Percentiles rank a stretch among this genome's conserved stretches.
phyloP scores from a whole-genome alignment of 2,113 vertebrate species.

The Oreochromis niloticus region DNA sequence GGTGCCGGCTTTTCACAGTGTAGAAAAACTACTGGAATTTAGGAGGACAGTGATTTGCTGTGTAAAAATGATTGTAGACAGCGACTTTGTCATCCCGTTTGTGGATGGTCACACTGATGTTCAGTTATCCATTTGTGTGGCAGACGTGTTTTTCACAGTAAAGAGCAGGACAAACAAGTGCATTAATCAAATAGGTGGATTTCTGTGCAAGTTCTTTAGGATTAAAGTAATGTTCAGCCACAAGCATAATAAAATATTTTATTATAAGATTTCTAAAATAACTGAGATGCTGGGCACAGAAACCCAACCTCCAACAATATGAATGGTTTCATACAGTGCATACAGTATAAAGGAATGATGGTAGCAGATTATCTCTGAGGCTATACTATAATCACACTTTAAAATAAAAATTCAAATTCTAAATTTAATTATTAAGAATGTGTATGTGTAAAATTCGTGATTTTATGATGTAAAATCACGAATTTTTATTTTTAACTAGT shows the following conservation, averaged over 20 bases:
- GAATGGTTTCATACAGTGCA: not conserved
- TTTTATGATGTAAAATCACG: not conserved
- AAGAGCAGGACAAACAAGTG: slow-evolving; percentile 17
- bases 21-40: slow-evolving; percentile 5
- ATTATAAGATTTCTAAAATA: not conserved
- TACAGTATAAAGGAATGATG: not conserved
- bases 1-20: not conserved
- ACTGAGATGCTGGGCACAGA: not conserved
- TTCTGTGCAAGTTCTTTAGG: not conserved
- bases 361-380: not conserved
- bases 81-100: slow-evolving; percentile 48
- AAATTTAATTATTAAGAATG: not conserved
- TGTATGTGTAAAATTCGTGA: fast-evolving
- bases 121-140: slow-evolving; percentile 23
- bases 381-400: not conserved
- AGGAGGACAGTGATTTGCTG: slow-evolving; percentile 35
- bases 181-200: slow-evolving; percentile 22
- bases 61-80: slow-evolving; percentile 19
- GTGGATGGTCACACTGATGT: not conserved
- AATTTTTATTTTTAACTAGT: not conserved
- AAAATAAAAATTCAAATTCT: not conserved
- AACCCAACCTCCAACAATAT: not conserved
- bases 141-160: not conserved
- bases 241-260: not conserved
- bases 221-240: not conserved